phyloP scores from a whole-genome alignment of 2,797 vertebrate species.

The Ammospiza maritima region DNA sequence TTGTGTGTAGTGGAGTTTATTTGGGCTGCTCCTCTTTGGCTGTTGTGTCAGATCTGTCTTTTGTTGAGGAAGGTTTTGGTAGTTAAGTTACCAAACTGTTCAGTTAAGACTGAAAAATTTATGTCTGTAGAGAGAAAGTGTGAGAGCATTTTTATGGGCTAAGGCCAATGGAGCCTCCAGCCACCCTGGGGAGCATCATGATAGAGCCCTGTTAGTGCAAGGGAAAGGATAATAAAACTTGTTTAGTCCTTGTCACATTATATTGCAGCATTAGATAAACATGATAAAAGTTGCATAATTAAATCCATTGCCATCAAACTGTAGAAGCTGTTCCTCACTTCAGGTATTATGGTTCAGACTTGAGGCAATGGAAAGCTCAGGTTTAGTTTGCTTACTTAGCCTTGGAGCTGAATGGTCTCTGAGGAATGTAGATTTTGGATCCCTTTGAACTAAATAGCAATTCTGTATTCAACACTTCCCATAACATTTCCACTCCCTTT shows the following conservation, averaged over 20 bases:
- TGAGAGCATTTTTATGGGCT: accelerated
- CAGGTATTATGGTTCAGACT: constrained; percentile 14
- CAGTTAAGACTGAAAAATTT: background rate
- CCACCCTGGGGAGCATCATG: background rate
- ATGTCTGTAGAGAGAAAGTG: background rate
- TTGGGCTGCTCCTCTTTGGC: background rate
- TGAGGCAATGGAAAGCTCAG: constrained; percentile 39
- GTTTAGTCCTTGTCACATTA: background rate
- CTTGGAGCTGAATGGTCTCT: constrained; percentile 37
- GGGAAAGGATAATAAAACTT: background rate
- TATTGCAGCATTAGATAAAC: constrained; percentile 1
- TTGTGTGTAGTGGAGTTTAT: accelerated
- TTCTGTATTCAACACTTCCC: constrained; percentile 55
- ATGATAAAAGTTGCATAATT: constrained; percentile 17
- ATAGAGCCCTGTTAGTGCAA: background rate
- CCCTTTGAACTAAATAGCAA: constrained; percentile 52
- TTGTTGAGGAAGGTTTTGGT: background rate
- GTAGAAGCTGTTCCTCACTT: constrained; percentile 17
- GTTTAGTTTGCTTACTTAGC: constrained; percentile 58
- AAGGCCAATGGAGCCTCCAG: background rate
- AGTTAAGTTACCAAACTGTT: background rate
- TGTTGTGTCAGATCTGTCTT: background rate
- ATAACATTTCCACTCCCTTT: background rate
- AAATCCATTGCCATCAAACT: constrained; percentile 5
- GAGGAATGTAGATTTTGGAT: constrained; percentile 60